These are phyloP conservation scores for Phrynocephalus versicolor DNA, from an alignment of 2,113 vertebrate species.

Conservation along the genomic window DNA sequence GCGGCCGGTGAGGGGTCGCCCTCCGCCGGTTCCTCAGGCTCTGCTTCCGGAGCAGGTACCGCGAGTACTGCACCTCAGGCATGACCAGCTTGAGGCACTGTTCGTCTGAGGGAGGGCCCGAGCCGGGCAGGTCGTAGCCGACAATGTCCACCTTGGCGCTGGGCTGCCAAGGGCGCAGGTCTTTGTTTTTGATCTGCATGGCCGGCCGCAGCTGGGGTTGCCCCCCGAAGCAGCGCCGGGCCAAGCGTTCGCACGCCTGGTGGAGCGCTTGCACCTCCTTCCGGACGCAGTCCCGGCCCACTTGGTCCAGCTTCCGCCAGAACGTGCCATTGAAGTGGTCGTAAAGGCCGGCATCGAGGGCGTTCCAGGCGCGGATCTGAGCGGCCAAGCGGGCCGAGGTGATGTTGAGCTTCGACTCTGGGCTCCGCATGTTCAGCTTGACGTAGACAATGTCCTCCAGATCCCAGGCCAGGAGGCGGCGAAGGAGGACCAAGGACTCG, in stretches of 20 bases:
- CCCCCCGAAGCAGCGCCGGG: conserved; percentile 77
- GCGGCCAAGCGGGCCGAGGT: conserved; percentile 59
- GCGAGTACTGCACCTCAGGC: conserved; percentile 84
- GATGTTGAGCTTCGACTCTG: conserved; percentile 74
- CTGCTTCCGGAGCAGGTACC: conserved; percentile 78
- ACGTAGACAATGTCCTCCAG: conserved; percentile 85
- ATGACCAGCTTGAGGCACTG: conserved; percentile 85
- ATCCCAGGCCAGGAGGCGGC: conserved; percentile 85
- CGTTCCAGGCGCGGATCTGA: conserved; percentile 83
- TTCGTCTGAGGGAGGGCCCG: conserved; percentile 60
- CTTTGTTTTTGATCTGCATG: conserved; percentile 82
- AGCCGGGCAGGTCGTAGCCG: conserved; percentile 82
- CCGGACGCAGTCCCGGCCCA: conserved; percentile 78
- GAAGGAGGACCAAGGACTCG: conserved; percentile 85
- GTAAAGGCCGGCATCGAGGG: conserved; percentile 80
- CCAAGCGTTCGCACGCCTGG: conserved; percentile 75
- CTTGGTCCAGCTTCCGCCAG: conserved; percentile 76
- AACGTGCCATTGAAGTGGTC: conserved; percentile 85
- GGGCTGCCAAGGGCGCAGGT: conserved; percentile 87
- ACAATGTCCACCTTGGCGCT: conserved; percentile 83
- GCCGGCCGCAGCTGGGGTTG: conserved; percentile 74
- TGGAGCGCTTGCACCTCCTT: conserved; percentile 79
- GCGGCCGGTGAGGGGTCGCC: conserved; percentile 17
- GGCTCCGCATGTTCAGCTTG: conserved; percentile 85
- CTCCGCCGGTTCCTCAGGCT: conserved; percentile 68